Evolutionary conservation across 2,888 invertebrate species (phyloP), one percentile per base, ranked within the genome.

Genomic region (Stomorhina lunata): DNA sequence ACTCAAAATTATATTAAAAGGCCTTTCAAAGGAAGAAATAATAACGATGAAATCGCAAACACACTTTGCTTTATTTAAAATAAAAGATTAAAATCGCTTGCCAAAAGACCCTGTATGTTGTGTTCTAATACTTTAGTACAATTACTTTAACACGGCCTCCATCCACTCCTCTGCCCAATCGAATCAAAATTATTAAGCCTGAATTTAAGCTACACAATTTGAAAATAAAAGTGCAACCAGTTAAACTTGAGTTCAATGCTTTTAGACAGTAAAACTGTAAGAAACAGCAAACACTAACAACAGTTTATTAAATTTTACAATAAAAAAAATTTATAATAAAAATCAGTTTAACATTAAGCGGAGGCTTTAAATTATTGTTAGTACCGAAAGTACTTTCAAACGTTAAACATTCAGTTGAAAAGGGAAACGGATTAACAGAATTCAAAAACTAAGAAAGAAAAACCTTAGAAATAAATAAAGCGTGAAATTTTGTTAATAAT

Each of bases 181-280:
- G n/a, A n/a, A n/a, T n/a, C n/a, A n/a, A n/a, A n/a, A n/a, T n/a
- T n/a, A n/a, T n/a, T n/a, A n/a, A n/a, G n/a, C n/a, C n/a, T 15
- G n/a, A 71, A 45, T n/a, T 71, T 45, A 32, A 63, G 40, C 29
- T 10, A 53, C 37, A 61, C 27, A 61, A 65, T 25, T 32, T 55
- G 45, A 65, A 82, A 71, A 75, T 69, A 79, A 76, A 79, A 79
- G 66, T 79, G 76, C 37, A 82, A 79, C 79, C 82, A 82, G 82
- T 82, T 82, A 37, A 48, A 82, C 82, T 82, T 82, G 82, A 82
- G 79, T 79, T 82, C 82, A 82, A 82, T 82, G 82, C 69, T 82
- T 82, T 82, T 79, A 66, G 79, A 82, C 75, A 45, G 82, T 82
- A 59, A 66, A 48, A 40, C 15, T n/a, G 5, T 15, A 25, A 50